Percentiles rank a stretch among this genome's conserved stretches.
Conservation (phyloP, 2,113 vertebrate species). For the Calidris pugnax region DNA sequence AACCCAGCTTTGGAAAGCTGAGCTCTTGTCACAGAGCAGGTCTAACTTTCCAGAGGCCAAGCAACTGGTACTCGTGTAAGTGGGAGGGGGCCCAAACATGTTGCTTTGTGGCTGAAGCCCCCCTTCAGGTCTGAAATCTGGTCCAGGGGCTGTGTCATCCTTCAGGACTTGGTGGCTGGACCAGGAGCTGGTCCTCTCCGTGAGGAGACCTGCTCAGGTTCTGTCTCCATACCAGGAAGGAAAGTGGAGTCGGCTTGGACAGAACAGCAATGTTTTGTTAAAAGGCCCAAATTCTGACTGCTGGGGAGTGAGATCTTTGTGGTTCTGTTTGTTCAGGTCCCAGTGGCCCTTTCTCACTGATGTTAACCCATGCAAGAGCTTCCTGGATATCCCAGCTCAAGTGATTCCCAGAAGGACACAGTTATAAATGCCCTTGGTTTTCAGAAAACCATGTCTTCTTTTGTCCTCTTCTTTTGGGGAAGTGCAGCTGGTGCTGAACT, state of each 20-base stretch:
- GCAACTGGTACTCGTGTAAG: neutral
- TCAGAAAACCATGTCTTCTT: neutral
- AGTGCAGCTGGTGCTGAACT: neutral
- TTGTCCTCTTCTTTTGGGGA: neutral
- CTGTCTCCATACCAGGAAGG: neutral
- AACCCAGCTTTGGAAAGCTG: constrained; percentile 24
- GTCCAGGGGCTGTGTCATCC: neutral
- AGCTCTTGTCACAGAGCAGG: neutral
- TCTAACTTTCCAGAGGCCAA: neutral
- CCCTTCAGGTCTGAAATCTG: neutral
- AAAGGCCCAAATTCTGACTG: neutral
- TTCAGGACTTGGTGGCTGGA: neutral
- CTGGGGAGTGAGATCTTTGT: neutral
- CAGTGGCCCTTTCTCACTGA: neutral
- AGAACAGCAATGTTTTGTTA: neutral
- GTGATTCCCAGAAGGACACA: neutral
- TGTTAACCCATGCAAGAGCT: neutral
- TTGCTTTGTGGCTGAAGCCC: neutral
- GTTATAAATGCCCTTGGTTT: neutral
- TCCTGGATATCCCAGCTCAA: neutral
- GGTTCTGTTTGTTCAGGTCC: neutral
- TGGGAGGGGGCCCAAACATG: neutral
- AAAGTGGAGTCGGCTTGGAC: neutral
- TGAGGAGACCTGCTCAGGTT: neutral
- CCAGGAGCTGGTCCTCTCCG: neutral